These are phyloP conservation scores for Heliangelus exortis DNA, from an alignment of 2,797 vertebrate species.

Conservation along the genomic window DNA sequence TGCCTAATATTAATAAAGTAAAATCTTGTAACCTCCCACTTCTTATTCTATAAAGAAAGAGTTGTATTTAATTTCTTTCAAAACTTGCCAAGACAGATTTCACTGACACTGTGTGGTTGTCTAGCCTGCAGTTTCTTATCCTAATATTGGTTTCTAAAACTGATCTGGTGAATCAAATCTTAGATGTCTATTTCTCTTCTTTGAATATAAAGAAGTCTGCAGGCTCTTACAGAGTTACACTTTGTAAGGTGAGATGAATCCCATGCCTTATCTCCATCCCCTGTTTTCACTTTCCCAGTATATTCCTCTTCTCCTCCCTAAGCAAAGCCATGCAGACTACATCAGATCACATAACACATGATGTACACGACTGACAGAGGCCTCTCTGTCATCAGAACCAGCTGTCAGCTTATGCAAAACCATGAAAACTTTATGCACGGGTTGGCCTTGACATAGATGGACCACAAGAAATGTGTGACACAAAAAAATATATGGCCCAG, in stretches of 20 bases:
- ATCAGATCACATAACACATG: accelerated
- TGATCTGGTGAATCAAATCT: neutral
- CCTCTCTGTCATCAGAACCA: neutral
- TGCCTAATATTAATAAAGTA: neutral
- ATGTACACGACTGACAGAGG: accelerated
- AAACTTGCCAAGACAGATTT: neutral
- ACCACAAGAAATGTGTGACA: neutral
- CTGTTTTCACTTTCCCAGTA: neutral
- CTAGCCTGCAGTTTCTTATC: neutral
- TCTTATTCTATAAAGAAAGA: neutral
- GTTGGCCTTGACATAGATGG: neutral
- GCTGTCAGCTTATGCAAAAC: neutral
- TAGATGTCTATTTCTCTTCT: neutral
- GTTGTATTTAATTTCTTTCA: neutral
- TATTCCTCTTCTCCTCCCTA: neutral
- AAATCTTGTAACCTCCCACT: neutral
- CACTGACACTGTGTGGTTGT: neutral
- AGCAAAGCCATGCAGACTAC: neutral
- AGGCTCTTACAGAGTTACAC: neutral
- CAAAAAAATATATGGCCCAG: neutral
- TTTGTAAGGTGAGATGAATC: neutral
- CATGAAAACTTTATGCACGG: neutral
- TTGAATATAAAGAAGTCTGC: neutral
- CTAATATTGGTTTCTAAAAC: neutral
- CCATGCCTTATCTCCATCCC: neutral